Percentiles rank a stretch among this genome's conserved stretches.
Conservation (phyloP, 1,140 invertebrate genomes). For the Aphaenogaster rudis region DNA sequence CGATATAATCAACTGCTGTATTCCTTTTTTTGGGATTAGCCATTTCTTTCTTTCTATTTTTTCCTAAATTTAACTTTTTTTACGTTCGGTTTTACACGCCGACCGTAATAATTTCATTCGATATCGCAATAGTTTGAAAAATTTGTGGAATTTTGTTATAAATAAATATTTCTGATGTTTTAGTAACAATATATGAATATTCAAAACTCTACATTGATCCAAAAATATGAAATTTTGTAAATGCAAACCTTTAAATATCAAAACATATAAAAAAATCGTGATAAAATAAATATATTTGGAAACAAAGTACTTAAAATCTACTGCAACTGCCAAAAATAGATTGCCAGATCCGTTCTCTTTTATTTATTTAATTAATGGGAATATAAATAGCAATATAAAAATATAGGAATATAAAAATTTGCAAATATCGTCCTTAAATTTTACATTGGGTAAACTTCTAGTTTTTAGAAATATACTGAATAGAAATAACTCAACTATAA, state of each 20-base stretch:
- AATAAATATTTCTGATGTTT: slow-evolving; percentile 31
- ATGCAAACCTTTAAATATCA: slow-evolving; percentile 10
- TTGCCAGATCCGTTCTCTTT: not conserved
- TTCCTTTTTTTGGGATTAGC: slow-evolving; percentile 8
- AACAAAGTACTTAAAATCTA: slow-evolving; percentile 11
- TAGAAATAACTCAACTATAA: not conserved
- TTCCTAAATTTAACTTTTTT: slow-evolving; percentile 1
- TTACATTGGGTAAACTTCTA: not conserved
- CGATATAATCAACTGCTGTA: slow-evolving; percentile 28
- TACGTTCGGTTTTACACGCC: not conserved
- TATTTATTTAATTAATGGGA: not conserved
- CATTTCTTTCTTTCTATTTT: not conserved
- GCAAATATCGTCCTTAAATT: not conserved
- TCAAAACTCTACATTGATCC: not conserved
- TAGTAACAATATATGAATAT: slow-evolving; percentile 26
- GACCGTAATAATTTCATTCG: not conserved
- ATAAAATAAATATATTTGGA: slow-evolving; percentile 8
- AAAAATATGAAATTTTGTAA: slow-evolving; percentile 38
- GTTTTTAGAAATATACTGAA: not conserved
- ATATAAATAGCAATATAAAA: not conserved
- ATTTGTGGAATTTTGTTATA: not conserved
- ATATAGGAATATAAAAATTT: not conserved
- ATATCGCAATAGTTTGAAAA: slow-evolving; percentile 1
- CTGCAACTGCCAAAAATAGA: not conserved
- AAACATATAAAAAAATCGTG: slow-evolving; percentile 12